These are phyloP conservation scores for Ephialtes manifestator DNA, from an alignment of 2,888 invertebrate genomes.

Conservation along the genomic window DNA sequence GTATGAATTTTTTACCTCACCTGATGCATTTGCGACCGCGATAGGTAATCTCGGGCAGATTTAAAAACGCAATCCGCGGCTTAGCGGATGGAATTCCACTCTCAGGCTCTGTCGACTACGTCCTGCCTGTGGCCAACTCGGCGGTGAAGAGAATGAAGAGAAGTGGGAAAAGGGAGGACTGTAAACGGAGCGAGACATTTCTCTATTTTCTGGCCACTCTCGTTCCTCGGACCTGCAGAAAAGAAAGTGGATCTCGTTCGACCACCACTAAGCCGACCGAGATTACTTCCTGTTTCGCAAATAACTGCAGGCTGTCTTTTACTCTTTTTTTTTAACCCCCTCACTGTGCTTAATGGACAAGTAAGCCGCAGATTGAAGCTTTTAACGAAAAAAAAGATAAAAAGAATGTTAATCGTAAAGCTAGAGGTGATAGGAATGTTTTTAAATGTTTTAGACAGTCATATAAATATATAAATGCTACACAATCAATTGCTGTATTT, in stretches of 20 bases:
- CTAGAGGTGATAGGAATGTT: not conserved
- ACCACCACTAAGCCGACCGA: conserved; percentile 77
- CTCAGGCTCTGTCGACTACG: conserved; percentile 31
- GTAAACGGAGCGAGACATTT: conserved; percentile 31
- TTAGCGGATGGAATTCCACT: conserved; percentile 49
- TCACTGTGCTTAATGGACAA: not conserved
- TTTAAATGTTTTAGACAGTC: not conserved
- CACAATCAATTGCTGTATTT: not conserved
- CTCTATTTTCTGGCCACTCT: conserved; percentile 56
- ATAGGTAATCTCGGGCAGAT: conserved; percentile 64
- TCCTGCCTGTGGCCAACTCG: conserved; percentile 31
- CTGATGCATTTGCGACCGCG: conserved; percentile 27
- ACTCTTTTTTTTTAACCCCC: conserved; percentile 18
- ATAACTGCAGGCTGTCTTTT: conserved; percentile 77
- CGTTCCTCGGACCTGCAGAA: conserved; percentile 31
- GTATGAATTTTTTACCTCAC: conserved; percentile 42
- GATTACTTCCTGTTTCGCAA: conserved; percentile 80
- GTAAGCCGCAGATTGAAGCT: conserved; percentile 23
- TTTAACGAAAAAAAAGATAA: conserved; percentile 5
- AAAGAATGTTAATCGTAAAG: not conserved
- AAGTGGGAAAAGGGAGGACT: conserved; percentile 19
- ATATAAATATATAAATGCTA: not conserved
- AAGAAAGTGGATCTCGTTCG: conserved; percentile 63
- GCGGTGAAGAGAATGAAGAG: conserved; percentile 38
- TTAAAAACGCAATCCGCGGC: conserved; percentile 61